phyloP scores from a whole-genome alignment of 2,113 vertebrate species.

The Holacanthus passer region DNA sequence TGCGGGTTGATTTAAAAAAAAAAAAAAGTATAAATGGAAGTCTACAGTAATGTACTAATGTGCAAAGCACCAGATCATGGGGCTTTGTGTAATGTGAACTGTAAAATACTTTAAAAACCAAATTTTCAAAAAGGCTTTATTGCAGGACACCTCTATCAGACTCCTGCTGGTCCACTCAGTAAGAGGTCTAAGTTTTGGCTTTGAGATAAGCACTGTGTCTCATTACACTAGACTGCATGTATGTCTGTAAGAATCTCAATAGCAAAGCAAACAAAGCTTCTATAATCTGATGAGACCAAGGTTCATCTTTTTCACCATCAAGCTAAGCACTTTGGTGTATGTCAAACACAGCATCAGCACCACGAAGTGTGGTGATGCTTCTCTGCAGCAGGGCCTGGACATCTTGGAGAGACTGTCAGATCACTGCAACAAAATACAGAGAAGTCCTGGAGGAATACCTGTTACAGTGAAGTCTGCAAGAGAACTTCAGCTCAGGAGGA shows the following conservation, averaged over 20 bases:
- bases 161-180: background rate
- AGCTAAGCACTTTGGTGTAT: background rate
- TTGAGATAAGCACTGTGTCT: background rate
- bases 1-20: rapidly evolving
- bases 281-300: background rate
- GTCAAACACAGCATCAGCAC: background rate
- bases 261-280: background rate
- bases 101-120: background rate
- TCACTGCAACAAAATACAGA: background rate
- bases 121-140: background rate
- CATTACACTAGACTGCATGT: background rate
- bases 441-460: background rate
- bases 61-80: background rate
- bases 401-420: no score
- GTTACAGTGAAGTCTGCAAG: background rate
- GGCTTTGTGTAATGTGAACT: background rate
- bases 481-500: background rate
- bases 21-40: background rate
- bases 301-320: background rate
- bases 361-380: background rate
- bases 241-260: background rate
- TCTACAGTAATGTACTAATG: no score
- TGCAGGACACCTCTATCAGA: background rate
- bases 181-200: background rate
- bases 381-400: background rate